phyloP scores from a whole-genome alignment of 2,888 invertebrate species.

The Orthonevra nobilis region DNA sequence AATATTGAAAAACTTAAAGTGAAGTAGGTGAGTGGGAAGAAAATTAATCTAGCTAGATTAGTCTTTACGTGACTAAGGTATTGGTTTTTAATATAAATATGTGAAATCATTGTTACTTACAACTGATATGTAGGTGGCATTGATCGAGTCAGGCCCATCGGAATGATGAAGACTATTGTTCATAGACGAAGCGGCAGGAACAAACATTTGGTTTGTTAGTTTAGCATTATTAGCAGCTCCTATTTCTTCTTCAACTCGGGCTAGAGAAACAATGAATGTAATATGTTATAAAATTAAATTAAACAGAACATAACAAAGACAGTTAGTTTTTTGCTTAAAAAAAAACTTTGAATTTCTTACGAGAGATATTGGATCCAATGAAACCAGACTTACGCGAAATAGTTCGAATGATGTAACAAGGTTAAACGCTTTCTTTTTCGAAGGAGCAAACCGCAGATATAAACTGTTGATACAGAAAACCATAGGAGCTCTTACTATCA shows the following conservation, averaged over 20 bases:
- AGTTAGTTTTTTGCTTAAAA: too few species aligned
- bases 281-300: too few species aligned
- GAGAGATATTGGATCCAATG: too few species aligned
- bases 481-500: too few species aligned
- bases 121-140: slow-evolving; percentile 88
- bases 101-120: slow-evolving; percentile 81
- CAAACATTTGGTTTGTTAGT: slow-evolving; percentile 83
- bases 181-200: slow-evolving; percentile 80
- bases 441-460: too few species aligned
- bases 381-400: too few species aligned
- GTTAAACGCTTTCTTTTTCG: too few species aligned
- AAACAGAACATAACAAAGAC: too few species aligned
- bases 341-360: too few species aligned
- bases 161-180: slow-evolving; percentile 74
- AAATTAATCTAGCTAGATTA: slow-evolving; percentile 47
- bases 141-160: slow-evolving; percentile 80
- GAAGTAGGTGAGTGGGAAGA: slow-evolving; percentile 34
- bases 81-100: slow-evolving; percentile 20
- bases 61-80: too few species aligned
- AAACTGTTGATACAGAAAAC: too few species aligned
- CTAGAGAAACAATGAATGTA: slow-evolving; percentile 80
- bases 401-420: too few species aligned
- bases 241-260: slow-evolving; percentile 85
- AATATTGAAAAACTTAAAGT: slow-evolving; percentile 34
- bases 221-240: slow-evolving; percentile 80